Evolutionary conservation across 2,797 vertebrate genomes (phyloP), one percentile per base, ranked within the genome.

Genomic region (Garrulus glandarius): DNA sequence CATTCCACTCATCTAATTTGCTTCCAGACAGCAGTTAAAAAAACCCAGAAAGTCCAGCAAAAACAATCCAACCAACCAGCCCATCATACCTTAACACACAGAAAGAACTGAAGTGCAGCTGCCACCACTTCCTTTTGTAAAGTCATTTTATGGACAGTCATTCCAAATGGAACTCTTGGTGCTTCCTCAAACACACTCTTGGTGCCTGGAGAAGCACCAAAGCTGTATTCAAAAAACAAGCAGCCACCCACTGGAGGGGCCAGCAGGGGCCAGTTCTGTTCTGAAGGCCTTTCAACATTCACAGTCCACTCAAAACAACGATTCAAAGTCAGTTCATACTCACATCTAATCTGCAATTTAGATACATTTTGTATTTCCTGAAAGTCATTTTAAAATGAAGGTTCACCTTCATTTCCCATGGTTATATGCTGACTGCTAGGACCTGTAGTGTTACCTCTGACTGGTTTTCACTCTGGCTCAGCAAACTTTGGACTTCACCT

Each of bases 221-320:
- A 64, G 39, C 43, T 23, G 3, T 4, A 36, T 18, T 32, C 11
- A 72, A 16, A 65, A 60, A 37, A 30, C 1, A 46, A 29, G 43
- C 26, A 76, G 52, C n/a, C 39, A 76, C 36, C 34, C 39, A 10
- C n/a, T 23, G 24, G n/a, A 75, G 80, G 44, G 65, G 2, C 1
- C 55, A 61, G 23, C 9, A 17, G 27, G n/a, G 32, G 15, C 30
- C 57, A 75, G 23, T 37, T 89, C 53, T 5, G 0, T 57, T 79
- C 53, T 61, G 75, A 72, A 69, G 14, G 24, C 57, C 57, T 75
- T 82, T 64, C 65, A 67, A 37, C 6, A 39, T 18, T 53, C 41
- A 53, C n/a, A 59, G 26, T 50, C 16, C 3, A 2, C 70, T 79
- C 63, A 39, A 53, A 77, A 44, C 27, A n/a, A 57, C 0, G 0